Percentiles rank a stretch among this genome's conserved stretches.
Evolutionary conservation across 2,113 vertebrate species (phyloP).

Genomic region (Oceanodroma tethys): DNA sequence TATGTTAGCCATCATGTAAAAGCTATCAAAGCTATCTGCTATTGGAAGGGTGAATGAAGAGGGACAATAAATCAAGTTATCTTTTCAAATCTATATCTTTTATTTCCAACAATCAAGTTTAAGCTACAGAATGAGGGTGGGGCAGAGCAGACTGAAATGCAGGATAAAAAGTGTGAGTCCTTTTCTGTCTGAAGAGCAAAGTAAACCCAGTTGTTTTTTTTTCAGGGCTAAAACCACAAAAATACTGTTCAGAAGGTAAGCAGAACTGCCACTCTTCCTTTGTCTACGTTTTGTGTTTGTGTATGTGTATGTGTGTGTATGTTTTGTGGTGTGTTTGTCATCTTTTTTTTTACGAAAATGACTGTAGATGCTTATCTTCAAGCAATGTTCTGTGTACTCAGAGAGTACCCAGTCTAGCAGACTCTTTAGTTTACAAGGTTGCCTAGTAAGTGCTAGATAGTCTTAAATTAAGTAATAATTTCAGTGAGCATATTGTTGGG

Average conservation of each 20-base stretch:
- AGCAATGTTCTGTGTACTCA: not conserved
- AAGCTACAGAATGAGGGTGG: not conserved
- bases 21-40: not conserved
- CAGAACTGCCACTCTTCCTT: not conserved
- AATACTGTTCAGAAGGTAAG: not conserved
- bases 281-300: not conserved
- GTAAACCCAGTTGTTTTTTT: not conserved
- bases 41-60: not conserved
- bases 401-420: not conserved
- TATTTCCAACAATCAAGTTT: not conserved
- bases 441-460: not conserved
- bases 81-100: not conserved
- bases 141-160: not conserved
- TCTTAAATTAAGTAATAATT: not conserved
- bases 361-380: not conserved
- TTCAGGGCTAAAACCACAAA: not conserved
- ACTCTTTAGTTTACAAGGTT: not conserved
- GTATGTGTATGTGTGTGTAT: not conserved
- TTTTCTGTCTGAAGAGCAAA: not conserved
- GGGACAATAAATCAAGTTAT: not conserved
- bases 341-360: not conserved
- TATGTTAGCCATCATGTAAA: not conserved
- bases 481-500: not conserved
- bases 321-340: fast-evolving
- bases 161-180: not conserved